phyloP scores from a whole-genome alignment of 2,888 invertebrate species.

The Tetragonisca angustula region DNA sequence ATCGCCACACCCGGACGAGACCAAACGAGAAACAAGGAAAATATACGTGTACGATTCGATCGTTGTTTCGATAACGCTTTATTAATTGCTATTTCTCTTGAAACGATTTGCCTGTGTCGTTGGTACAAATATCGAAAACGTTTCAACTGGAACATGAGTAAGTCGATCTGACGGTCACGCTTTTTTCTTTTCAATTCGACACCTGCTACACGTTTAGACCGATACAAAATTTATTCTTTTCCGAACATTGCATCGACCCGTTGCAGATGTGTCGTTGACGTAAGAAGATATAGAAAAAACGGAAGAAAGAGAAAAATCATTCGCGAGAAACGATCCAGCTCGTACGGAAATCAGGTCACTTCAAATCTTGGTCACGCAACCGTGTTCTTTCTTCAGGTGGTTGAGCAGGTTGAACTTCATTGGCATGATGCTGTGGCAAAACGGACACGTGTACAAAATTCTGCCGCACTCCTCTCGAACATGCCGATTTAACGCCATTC shows the following conservation, averaged over 20 bases:
- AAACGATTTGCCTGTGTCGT: neutral
- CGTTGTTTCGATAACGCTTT: constrained; percentile 32
- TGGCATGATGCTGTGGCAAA: constrained; percentile 75
- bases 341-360: neutral
- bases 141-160: neutral
- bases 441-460: constrained; percentile 77
- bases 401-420: constrained; percentile 78
- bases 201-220: too few species aligned
- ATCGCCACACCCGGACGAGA: neutral
- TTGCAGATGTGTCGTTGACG: neutral
- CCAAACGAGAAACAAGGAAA: neutral
- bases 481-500: constrained; percentile 84
- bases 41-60: neutral
- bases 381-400: constrained; percentile 73
- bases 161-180: neutral
- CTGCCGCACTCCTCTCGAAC: constrained; percentile 80
- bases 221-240: too few species aligned
- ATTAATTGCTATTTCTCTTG: constrained; percentile 2
- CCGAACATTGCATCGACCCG: neutral
- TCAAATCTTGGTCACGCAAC: constrained; percentile 64
- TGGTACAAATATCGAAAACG: constrained; percentile 7
- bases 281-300: neutral
- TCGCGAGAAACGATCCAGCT: neutral
- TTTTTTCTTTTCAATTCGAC: neutral
- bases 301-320: neutral